A percentile compares a stretch with the other conserved stretches of the same genome.
These are phyloP conservation scores for Bruchidius siliquastri DNA, from an alignment of 2,888 invertebrate genomes.

Conservation along the genomic window DNA sequence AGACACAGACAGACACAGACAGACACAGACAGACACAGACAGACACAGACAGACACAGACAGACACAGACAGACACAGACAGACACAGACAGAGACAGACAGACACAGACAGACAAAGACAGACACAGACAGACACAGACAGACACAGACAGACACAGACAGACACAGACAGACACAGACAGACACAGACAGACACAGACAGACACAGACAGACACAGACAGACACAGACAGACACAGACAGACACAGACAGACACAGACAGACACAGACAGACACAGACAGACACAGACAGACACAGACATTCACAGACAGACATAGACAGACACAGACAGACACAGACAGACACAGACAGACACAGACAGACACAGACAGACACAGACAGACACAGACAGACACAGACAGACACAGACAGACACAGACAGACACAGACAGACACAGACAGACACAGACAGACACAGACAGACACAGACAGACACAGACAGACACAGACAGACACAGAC, in stretches of 20 bases:
- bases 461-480: background rate
- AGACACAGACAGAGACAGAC: background rate
- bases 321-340: constrained; percentile 2
- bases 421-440: background rate
- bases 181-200: background rate
- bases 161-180: background rate
- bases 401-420: background rate
- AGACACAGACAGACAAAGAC: background rate
- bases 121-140: background rate
- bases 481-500: background rate
- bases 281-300: constrained; percentile 2
- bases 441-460: background rate
- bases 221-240: constrained; percentile 4
- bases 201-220: constrained; percentile 2
- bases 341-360: constrained; percentile 4
- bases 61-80: background rate
- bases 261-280: constrained; percentile 3
- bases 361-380: constrained; percentile 3
- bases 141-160: constrained; percentile 1
- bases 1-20: background rate
- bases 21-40: constrained; percentile 1
- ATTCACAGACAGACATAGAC: constrained; percentile 4
- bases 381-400: background rate
- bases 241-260: constrained; percentile 1
- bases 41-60: background rate